Base-by-base conservation (phyloP, 1,140 invertebrate genomes). In the Calephelis nemesis region DNA sequence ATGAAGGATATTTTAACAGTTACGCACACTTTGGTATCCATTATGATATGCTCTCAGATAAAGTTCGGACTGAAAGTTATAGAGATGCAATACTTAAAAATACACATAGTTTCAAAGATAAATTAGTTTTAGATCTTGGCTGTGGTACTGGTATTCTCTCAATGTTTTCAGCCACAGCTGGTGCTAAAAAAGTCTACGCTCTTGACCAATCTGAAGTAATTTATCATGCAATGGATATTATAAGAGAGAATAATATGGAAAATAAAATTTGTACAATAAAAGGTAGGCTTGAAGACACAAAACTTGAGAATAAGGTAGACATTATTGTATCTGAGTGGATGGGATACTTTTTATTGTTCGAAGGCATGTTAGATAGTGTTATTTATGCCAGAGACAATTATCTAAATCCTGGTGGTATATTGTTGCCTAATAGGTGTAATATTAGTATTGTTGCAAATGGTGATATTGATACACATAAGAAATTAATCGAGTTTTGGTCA, bases 281-380 rank as follows among this genome's bases (percentile, higher is more conserved):
- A 89, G 97, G 98, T 1, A 95, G 97, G 84, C 91, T 99, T 5
- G 99, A 99, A 91, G 97, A 99, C 77, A 95, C 94, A n/a, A 92
- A 96, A 67, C 93, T 99, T 66, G 92, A 94, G n/a, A 94, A 95
- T 67, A 96, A 97, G 93, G 97, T 99, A 15, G 98, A 99, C 88
- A 95, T 99, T 30, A 98, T 99, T 76, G 96, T 99, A 45, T 99
- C 98, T 6, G 99, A 99, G 92, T 99, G 99, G 99, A 99, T 99
- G 99, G 99, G 99, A 5, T 99, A 99, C 92, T 99, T 99, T 91
- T 92, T 99, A 54, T 93, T 99, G 7, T 99, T 99, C 84, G 99
- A 99, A 93, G 98, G 98, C 19, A 99, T 99, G 99, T 88, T 99
- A 47, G 97, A 99, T 83, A 97, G 96, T 86, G 95, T 98, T 19